Conservation (phyloP, 2,113 vertebrate genomes). For the Mesocricetus auratus region DNA sequence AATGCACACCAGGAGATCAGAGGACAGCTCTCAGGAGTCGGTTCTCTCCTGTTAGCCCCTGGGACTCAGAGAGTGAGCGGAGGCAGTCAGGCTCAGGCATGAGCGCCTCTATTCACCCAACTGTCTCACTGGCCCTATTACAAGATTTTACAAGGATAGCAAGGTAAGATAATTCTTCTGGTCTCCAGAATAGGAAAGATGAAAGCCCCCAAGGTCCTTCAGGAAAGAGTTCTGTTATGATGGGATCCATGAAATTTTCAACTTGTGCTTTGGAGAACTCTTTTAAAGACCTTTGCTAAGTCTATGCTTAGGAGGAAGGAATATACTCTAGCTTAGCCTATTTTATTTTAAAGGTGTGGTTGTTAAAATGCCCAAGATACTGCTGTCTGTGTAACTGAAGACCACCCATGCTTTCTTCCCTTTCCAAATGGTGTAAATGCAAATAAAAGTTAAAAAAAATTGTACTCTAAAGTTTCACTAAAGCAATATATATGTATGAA, state of each 20-base stretch:
- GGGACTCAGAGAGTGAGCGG: background rate
- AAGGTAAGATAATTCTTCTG: background rate
- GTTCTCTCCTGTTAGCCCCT: background rate
- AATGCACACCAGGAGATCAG: background rate
- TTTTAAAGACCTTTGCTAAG: constrained; percentile 40
- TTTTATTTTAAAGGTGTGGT: background rate
- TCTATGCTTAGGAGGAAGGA: background rate
- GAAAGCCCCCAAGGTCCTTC: background rate
- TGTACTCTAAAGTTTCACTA: background rate
- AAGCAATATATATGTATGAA: background rate
- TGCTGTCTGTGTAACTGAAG: background rate
- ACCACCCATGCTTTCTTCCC: background rate
- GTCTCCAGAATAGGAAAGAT: constrained; percentile 28
- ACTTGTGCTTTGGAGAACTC: background rate
- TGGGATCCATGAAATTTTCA: background rate
- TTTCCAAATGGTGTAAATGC: background rate
- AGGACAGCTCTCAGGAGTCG: background rate
- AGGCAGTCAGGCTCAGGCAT: background rate
- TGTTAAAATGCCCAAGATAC: background rate
- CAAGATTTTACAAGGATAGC: background rate
- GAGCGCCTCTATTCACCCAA: background rate
- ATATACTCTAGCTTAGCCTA: background rate
- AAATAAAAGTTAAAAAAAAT: background rate
- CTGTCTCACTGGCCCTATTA: background rate
- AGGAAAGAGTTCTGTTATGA: background rate